phyloP scores from a whole-genome alignment of 2,888 invertebrate species.

The Trachelus stipa region DNA sequence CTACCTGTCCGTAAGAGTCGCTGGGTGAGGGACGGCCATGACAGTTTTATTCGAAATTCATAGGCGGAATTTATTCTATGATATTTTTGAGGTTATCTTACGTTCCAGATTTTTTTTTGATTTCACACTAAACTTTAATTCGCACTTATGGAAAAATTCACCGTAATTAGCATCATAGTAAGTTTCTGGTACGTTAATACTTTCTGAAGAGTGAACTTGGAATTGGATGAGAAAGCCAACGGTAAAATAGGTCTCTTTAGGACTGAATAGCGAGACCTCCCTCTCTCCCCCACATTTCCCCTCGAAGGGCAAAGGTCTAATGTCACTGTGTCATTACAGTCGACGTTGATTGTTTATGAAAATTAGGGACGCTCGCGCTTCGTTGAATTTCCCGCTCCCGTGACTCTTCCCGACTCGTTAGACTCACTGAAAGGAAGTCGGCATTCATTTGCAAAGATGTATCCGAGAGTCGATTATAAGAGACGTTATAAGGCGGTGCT shows the following conservation, averaged over 20 bases:
- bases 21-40: too few relatives aligned
- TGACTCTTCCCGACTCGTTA: neutral
- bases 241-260: neutral
- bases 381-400: neutral
- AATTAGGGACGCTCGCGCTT: neutral
- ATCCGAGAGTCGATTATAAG: neutral
- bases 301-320: neutral
- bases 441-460: neutral
- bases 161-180: neutral
- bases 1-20: too few relatives aligned
- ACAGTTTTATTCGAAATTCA: too few relatives aligned
- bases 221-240: neutral
- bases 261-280: neutral
- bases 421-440: neutral
- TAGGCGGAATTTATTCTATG: neutral
- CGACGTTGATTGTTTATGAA: neutral
- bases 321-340: neutral
- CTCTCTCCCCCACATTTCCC: too few relatives aligned
- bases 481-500: neutral
- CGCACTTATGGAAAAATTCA: neutral
- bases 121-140: too few relatives aligned
- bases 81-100: neutral
- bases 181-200: neutral
- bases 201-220: neutral
- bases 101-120: fast-evolving